Conservation (phyloP, 2,113 vertebrate genomes). For the Hippoglossus stenolepis region DNA sequence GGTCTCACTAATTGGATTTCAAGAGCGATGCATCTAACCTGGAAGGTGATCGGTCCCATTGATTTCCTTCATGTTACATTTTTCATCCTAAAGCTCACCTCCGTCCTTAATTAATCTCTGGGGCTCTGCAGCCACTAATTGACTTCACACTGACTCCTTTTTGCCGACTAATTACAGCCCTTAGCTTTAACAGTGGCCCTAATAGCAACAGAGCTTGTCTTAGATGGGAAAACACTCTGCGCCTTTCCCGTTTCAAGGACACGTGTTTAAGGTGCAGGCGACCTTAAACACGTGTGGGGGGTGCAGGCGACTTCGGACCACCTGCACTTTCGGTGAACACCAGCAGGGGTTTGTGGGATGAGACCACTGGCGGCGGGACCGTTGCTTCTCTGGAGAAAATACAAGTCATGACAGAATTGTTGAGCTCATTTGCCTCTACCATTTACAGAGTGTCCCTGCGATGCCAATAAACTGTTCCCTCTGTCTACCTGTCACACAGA, state of each 20-base stretch:
- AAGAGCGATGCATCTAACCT: slow-evolving; percentile 35
- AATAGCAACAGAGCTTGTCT: not conserved
- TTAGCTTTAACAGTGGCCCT: not conserved
- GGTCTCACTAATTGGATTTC: slow-evolving; percentile 54
- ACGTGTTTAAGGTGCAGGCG: no score
- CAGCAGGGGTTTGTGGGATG: not conserved
- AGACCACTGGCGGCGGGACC: not conserved
- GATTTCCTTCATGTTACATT: slow-evolving; percentile 48
- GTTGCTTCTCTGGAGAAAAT: no score
- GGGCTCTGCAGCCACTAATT: slow-evolving; percentile 44
- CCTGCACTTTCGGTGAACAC: not conserved
- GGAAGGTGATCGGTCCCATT: slow-evolving; percentile 31
- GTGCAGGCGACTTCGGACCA: no score
- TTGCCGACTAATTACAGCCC: slow-evolving; percentile 27
- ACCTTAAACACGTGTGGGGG: no score
- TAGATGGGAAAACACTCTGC: no score
- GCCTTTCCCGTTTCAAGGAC: not conserved
- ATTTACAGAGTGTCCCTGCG: not conserved
- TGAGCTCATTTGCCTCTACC: not conserved
- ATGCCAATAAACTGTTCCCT: slow-evolving; percentile 20
- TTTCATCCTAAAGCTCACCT: slow-evolving; percentile 48
- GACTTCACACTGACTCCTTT: slow-evolving; percentile 37
- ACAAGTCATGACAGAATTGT: no score
- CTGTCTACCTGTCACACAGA: slow-evolving; percentile 32
- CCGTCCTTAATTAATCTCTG: slow-evolving; percentile 56